Base-by-base conservation (phyloP, 2,888 invertebrate species). In the Taphrorychus bicolor region DNA sequence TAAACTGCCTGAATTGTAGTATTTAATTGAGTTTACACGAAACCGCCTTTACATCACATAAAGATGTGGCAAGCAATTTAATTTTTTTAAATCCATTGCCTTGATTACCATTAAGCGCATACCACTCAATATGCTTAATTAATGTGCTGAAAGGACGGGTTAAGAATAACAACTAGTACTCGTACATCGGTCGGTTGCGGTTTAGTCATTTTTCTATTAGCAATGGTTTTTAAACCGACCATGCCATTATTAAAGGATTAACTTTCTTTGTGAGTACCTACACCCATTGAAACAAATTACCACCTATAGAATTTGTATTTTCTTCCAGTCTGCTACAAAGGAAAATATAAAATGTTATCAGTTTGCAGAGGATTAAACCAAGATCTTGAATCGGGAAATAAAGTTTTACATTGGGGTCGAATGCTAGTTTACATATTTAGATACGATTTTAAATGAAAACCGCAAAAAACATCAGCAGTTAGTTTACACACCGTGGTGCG, bases 111-210 rank as follows among this genome's bases (percentile, higher is more conserved):
- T 19, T 51, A 21, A 21, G 18, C 18, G 21, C 51, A 51, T 51
- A 51, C 21, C 51, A 45, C 4, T 45, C 45, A 45, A 45, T 45
- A 14, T 14, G 4, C 45, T 45, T 51, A 51, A 51, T 51, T 51
- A 51, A 11, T 21, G n/a, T 7, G 19, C 22, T 51, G 22, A 51
- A 51, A 51, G 49, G 51, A 51, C 51, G 22, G 17, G 21, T 51
- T 51, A 51, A 21, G 51, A 51, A 51, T 51, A 51, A 51, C 51
- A 51, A 51, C 7, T 7, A 45, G 45, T 17, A 16, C 7, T 14
- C 14, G 4, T 45, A 22, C 19, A 21, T 14, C 18, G 5, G 2
- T 51, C 21, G 17, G n/a, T 51, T 18, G 17, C 51, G 17, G 51
- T 51, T 17, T 51, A 21, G 51, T 18, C 16, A 51, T 51, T 51